These are phyloP conservation scores for Brenthis hecate DNA, from an alignment of 2,888 invertebrate genomes.

Conservation along the genomic window DNA sequence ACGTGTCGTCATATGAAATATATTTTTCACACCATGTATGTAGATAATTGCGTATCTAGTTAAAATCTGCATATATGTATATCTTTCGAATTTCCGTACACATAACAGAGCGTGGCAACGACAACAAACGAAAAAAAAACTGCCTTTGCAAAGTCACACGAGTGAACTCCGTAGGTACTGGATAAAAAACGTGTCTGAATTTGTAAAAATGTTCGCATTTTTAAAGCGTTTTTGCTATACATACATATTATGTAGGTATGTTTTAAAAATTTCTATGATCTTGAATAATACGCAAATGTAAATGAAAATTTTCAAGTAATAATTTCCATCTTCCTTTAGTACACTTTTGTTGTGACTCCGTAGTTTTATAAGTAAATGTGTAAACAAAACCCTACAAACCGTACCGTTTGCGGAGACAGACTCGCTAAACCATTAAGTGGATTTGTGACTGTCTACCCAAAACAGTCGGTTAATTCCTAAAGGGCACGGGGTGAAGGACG, in stretches of 20 bases:
- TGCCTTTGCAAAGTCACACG: background rate
- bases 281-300: background rate
- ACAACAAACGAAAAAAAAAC: background rate
- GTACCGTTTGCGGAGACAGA: conserved; percentile 17
- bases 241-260: too few species aligned
- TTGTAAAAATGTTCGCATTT: background rate
- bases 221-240: background rate
- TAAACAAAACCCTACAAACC: conserved; percentile 15
- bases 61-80: too few species aligned
- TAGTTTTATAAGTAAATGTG: conserved; percentile 4
- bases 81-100: background rate
- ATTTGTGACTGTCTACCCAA: conserved; percentile 43
- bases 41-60: too few species aligned
- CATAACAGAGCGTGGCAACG: background rate
- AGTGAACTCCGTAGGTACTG: conserved; percentile 4
- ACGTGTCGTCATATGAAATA: too few species aligned
- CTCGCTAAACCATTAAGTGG: conserved; percentile 9
- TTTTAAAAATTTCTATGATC: too few species aligned
- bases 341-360: background rate
- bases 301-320: background rate
- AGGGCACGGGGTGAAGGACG: conserved; percentile 79
- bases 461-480: conserved; percentile 56
- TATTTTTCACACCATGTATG: too few species aligned
- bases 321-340: background rate
- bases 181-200: conserved; percentile 7